Percentiles rank a stretch among this genome's conserved stretches.
Conservation (phyloP, 2,797 vertebrate species). For the Falco naumanni region DNA sequence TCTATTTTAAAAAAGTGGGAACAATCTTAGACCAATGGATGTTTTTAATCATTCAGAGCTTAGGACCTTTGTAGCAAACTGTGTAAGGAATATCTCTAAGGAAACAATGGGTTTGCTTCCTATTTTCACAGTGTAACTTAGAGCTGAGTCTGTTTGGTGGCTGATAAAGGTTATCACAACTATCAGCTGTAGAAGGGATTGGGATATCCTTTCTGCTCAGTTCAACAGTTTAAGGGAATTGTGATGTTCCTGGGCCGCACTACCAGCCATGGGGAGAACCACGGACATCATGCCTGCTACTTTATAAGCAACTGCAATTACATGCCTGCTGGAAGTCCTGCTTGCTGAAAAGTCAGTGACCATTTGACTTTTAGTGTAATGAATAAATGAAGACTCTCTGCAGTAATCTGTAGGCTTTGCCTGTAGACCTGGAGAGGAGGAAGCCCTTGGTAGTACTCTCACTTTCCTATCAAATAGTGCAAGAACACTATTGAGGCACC, state of each 20-base stretch:
- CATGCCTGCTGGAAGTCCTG: neutral
- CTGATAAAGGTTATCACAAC: neutral
- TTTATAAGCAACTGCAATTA: neutral
- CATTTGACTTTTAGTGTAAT: neutral
- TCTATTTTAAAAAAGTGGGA: neutral
- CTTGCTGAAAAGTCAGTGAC: neutral
- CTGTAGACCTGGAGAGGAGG: neutral
- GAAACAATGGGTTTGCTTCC: slow-evolving; percentile 1
- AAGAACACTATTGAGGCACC: neutral
- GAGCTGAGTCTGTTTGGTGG: neutral
- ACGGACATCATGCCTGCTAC: neutral
- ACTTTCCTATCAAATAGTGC: neutral
- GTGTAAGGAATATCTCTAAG: neutral
- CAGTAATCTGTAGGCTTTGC: neutral
- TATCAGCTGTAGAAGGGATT: neutral
- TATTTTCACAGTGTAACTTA: neutral
- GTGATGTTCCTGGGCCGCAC: neutral
- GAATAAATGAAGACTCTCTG: neutral
- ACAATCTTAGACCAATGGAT: neutral
- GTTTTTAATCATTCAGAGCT: neutral
- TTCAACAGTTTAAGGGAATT: neutral
- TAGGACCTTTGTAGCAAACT: neutral
- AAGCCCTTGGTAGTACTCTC: neutral
- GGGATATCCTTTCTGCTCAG: slow-evolving; percentile 13
- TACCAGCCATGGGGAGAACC: neutral